phyloP scores from a whole-genome alignment of 1,140 invertebrate genomes.

The Drosophila littoralis region DNA sequence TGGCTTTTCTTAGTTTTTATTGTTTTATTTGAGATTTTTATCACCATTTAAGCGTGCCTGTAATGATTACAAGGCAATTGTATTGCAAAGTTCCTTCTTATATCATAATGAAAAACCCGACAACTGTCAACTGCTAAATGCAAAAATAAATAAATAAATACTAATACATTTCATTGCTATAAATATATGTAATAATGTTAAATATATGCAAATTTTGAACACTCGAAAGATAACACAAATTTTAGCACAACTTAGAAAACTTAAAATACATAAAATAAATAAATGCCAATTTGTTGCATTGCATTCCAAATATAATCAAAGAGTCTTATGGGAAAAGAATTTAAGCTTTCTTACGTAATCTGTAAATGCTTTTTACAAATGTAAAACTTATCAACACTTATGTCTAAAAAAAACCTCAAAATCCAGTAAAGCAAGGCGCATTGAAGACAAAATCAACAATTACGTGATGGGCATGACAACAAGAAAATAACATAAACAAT shows the following conservation, averaged over 20 bases:
- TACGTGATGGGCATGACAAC: slow-evolving; percentile 57
- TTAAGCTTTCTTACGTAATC: no score
- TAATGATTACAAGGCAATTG: slow-evolving; percentile 17
- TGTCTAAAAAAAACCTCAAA: neutral
- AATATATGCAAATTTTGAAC: neutral
- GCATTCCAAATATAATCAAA: no score
- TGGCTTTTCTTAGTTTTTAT: slow-evolving; percentile 4
- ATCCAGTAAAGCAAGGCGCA: slow-evolving; percentile 19
- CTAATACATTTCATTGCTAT: neutral
- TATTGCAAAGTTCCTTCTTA: neutral
- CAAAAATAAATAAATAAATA: neutral
- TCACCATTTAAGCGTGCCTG: slow-evolving; percentile 2
- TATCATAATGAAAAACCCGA: neutral
- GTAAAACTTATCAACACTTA: neutral
- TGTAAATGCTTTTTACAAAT: no score
- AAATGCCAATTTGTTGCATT: no score
- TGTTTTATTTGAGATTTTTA: slow-evolving; percentile 20
- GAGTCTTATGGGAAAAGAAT: no score
- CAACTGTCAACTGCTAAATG: neutral
- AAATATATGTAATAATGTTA: neutral
- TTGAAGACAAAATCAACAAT: slow-evolving; percentile 53
- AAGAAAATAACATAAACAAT: slow-evolving; percentile 40
- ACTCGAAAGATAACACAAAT: neutral
- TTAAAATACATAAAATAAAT: no score
- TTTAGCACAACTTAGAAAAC: neutral